Base-by-base conservation (phyloP, 2,888 invertebrate genomes). In the Synergus itoensis region DNA sequence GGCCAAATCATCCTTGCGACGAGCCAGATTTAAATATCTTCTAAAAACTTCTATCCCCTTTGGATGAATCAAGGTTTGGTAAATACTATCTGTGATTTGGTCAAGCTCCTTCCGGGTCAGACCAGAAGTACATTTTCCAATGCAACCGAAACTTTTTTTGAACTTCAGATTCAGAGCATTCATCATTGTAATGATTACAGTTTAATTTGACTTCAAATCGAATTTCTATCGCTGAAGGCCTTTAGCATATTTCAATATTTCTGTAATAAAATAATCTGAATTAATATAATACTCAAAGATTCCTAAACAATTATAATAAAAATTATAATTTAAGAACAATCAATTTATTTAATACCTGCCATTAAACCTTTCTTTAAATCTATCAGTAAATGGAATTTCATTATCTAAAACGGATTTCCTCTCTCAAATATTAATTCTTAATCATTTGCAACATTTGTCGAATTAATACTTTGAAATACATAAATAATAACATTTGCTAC, bases 91-190 rank as follows among this genome's bases (percentile, higher is more conserved):
- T 63, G 91, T 91, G 14, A 90, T 86, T 21, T 77, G 79, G 77
- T 90, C 87, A 41, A 90, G 80, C 53, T 90, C 89, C 18, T 86
- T 83, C n/a, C 2, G 14, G 14, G 80, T 87, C 7, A 91, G 80
- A 40, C 88, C 89, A 77, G 85, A 86, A 43, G 87, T 87, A 76
- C 90, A 90, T 78, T 89, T 90, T 80, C 89, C 90, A 67, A 90
- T 88, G 79, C 91, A 91, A 4, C 89, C 88, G 77, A 89, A 76
- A 4, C 80, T 73, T 67, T 76, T 77, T n/a, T 60, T 48, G 5
- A 43, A 16, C 18, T n/a, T n/a, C n/a, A n/a, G n/a, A n/a, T n/a
- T n/a, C n/a, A n/a, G n/a, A n/a, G n/a, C n/a, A n/a, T n/a, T n/a
- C 69, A 62, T 73, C n/a, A 41, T 67, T 41, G 21, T 62, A 16